Base-by-base conservation (phyloP, 2,888 invertebrate species). In the Calephelis perditalis region DNA sequence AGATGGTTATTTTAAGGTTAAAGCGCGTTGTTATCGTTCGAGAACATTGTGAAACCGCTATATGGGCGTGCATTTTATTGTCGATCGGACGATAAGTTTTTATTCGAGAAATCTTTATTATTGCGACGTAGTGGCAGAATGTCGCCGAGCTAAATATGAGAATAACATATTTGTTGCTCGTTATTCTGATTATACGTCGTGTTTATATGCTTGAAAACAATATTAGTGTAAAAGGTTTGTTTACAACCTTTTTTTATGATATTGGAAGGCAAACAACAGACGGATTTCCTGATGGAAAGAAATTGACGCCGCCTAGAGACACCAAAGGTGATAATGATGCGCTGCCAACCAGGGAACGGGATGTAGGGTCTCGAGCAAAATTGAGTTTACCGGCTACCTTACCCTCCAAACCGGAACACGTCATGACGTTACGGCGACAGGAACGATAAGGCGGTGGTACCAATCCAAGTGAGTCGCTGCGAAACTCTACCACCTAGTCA, bases 31-130 rank as follows among this genome's bases (percentile, higher is more conserved):
- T 47, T 47, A 47, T 47, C 15, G 15, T 8, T 47, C 47, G 47
- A n/a, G 47, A 47, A 26, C 15, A 47, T 47, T 47, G 47, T 47
- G 47, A 47, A 47, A 47, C 47, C 12, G 47, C 47, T 47, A 47
- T 15, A 47, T 47, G 15, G 47, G 47, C 47, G 47, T 47, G 47
- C 47, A 15, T 47, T 47, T 47, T 47, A 47, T 47, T 26, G 47
- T 47, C 15, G 15, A 47, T 47, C 15, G 47, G 47, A 9, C 47
- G 47, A 47, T 47, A 47, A 47, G 47, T 9, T 47, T 47, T 47
- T 47, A 47, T 47, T 47, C 15, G 47, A 47, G 47, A 47, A 47
- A 47, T 47, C 15, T 26, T 15, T 47, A 47, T 12, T 12, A 8
- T 47, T 47, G 47, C 47, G 15, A 47, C 47, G 15, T 47, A 15